phyloP scores from a whole-genome alignment of 2,797 vertebrate genomes.

The Poeciliopsis presidionis region DNA sequence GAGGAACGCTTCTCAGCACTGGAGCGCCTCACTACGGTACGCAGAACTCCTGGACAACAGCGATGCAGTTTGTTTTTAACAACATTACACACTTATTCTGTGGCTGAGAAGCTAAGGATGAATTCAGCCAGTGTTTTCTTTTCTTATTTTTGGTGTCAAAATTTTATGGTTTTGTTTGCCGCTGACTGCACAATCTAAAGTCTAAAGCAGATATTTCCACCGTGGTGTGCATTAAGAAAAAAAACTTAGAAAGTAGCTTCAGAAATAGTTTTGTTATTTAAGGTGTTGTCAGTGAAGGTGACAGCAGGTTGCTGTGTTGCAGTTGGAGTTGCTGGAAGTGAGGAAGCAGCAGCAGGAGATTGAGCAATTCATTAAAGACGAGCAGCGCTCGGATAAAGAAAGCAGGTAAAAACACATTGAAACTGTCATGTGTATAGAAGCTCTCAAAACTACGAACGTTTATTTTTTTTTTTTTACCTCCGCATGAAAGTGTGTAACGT shows the following conservation, averaged over 20 bases:
- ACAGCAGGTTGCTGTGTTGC: conserved; percentile 35
- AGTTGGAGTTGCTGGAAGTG: conserved; percentile 88
- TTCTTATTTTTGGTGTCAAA: neutral
- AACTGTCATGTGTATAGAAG: neutral
- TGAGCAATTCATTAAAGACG: conserved; percentile 68
- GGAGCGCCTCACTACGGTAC: conserved; percentile 92
- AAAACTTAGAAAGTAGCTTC: no score
- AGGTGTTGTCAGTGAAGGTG: neutral
- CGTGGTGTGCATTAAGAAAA: neutral
- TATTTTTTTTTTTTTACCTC: neutral
- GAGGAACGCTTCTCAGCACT: conserved; percentile 94
- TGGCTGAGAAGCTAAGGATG: neutral
- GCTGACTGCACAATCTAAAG: neutral
- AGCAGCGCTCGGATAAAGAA: conserved; percentile 66
- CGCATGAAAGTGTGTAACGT: neutral
- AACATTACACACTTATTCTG: neutral
- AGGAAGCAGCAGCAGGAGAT: conserved; percentile 80
- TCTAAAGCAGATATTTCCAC: neutral
- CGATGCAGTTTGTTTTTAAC: neutral
- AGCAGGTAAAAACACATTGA: conserved; percentile 72
- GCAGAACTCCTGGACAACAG: neutral
- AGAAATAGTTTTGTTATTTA: neutral
- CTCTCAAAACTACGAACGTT: neutral
- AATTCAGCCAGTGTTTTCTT: neutral
- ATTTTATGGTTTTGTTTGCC: neutral